Evolutionary conservation across 2,113 vertebrate genomes (phyloP), one percentile per base, ranked within the genome.

Genomic region (Clarias gariepinus): DNA sequence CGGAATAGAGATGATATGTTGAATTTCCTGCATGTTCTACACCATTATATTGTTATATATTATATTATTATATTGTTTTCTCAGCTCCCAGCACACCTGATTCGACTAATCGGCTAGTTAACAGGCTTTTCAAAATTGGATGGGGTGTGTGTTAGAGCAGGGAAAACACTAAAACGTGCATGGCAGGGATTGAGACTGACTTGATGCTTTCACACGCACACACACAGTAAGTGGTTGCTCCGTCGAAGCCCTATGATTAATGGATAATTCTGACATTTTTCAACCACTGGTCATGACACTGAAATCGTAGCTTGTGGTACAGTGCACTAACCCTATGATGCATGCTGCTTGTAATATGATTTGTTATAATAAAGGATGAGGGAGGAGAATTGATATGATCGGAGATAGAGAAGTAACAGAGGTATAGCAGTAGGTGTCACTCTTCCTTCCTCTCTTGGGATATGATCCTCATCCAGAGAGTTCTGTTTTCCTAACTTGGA

Each of bases 361-460:
- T 81, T 55, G 78, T 82, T 47, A 73, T 57, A 81, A 73, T 57
- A 81, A 76, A 55, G 15, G 15, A 23, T 57, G 69, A 66, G 68
- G 57, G 21, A 78, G 73, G 11, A 55, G 18, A 66, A 58, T 77
- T 11, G 16, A 15, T 36, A 64, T 64, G 33, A 86, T 64, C 73
- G 74, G 47, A 66, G 64, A 85, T 28, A 30, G 41, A 33, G 78
- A 86, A 77, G 58, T 71, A 64, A n/a, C 82, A 68, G 66, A 76
- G 83, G 87, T 91, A 74, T 78, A 86, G 91, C 94, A 95, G 94
- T 93, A 95, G 95, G 92, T 94, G 95, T 94, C 94, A 93, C 92
- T 93, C 92, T 95, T 94, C 91, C 91, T 93, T 94, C 92, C 94
- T 91, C 84, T 81, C 90, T 80, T 2, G 86, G 71, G 11, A 84